Base-by-base conservation (phyloP, 2,113 vertebrate species). In the Megalops atlanticus region DNA sequence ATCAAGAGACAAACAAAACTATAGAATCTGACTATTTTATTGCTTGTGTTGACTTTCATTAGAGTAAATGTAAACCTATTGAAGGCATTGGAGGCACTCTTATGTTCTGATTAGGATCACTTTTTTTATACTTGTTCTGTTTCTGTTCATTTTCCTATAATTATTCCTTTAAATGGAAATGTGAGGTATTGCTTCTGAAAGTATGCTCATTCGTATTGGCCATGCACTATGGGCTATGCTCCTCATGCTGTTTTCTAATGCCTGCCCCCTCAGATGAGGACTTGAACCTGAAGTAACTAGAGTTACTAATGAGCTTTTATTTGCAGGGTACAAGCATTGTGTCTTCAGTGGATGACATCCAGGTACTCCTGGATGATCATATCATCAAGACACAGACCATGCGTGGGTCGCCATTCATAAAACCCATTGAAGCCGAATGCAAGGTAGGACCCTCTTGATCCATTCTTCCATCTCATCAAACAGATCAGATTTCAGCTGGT, bases 341-440 rank as follows among this genome's bases (percentile, higher is more conserved):
- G 81, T 94, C 96, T 0, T 86, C 95, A 24, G 83, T 96, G 43
- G 97, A 99, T 90, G 97, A 98, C 76, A 96, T 98, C 82, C 97
- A 98, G 83, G 81, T 96, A 49, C 84, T 98, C 76, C 90, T 99
- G 2, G 96, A 97, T 80, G 97, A 98, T 89, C 97, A 98, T 58
- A 88, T 97, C 81, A 93, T 98, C 77, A 98, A 98, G 91, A 92
- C 92, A 11, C 97, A 98, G 92, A 98, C 97, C 0, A 95, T 99
- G 84, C 92, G 95, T 84, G 95, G 96, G 49, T 99, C 97, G 41
- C 94, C 95, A 1, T 99, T 96, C 89, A 92, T 98, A 91, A 96
- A 95, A 86, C 95, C 96, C 0, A 94, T 98, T 77, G 97, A 98
- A 92, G 40, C 85, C 33, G 96, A 97, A 74, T 95, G 94, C 83